phyloP scores from a whole-genome alignment of 2,888 invertebrate species.

The Oscheius sp. region DNA sequence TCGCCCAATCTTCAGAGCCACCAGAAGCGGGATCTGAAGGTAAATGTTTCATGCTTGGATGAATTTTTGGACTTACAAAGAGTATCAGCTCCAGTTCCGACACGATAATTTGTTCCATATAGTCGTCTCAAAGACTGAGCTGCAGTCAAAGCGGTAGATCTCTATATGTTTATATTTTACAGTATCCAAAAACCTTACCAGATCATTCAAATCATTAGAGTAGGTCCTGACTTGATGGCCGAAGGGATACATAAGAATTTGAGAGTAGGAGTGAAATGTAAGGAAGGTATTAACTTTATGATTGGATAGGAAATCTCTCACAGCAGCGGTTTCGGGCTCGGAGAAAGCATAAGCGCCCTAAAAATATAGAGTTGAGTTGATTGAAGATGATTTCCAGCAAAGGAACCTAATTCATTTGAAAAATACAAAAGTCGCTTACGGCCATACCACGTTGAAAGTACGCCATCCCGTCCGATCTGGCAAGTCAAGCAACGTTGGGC shows the following conservation, averaged over 20 bases:
- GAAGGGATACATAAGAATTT: constrained; percentile 69
- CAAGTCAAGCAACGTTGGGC: no score
- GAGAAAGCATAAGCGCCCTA: constrained; percentile 68
- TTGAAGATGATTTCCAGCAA: background rate
- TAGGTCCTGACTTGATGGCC: constrained; percentile 68
- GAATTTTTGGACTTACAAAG: constrained; percentile 46
- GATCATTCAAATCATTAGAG: constrained; percentile 63
- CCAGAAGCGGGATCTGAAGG: constrained; percentile 62
- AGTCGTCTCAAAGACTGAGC: constrained; percentile 61
- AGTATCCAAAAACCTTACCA: constrained; percentile 36
- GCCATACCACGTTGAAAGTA: no score
- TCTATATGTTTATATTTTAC: constrained; percentile 42
- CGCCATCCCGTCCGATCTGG: no score
- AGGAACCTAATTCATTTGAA: no score
- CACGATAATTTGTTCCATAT: constrained; percentile 68
- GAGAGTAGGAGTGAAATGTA: constrained; percentile 69
- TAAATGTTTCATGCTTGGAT: background rate
- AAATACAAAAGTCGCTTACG: no score
- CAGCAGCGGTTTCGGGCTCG: constrained; percentile 69
- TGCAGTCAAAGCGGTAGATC: constrained; percentile 63
- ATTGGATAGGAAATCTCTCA: constrained; percentile 64
- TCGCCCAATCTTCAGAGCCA: constrained; percentile 69
- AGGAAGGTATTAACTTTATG: constrained; percentile 65
- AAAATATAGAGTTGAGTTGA: background rate
- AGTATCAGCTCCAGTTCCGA: constrained; percentile 70